Conservation (phyloP, 2,113 vertebrate genomes). For the Oncorhynchus masou region DNA sequence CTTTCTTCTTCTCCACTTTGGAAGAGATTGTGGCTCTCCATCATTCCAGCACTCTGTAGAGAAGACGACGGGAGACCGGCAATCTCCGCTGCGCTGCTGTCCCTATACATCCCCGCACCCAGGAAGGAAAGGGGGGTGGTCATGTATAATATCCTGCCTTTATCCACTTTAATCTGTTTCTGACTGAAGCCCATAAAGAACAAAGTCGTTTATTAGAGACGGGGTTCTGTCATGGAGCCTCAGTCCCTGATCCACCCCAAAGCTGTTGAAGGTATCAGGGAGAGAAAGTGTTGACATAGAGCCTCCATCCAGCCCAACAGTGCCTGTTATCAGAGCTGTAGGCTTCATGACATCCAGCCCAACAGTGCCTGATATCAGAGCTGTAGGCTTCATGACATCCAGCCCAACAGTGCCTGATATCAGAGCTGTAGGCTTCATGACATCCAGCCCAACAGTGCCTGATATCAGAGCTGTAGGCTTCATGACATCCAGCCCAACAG, state of each 20-base stretch:
- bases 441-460: no score
- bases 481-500: no score
- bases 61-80: slow-evolving; percentile 21
- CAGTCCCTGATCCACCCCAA: not conserved
- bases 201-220: not conserved
- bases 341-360: no score
- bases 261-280: not conserved
- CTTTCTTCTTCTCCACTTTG: slow-evolving; percentile 11
- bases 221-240: not conserved
- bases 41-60: slow-evolving; percentile 43
- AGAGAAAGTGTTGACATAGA: no score
- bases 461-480: no score
- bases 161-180: not conserved
- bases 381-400: no score
- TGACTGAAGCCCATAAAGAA: not conserved
- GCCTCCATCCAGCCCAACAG: no score
- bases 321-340: no score
- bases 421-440: no score
- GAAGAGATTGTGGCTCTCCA: slow-evolving; percentile 43
- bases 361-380: no score
- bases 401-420: no score
- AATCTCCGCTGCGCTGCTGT: slow-evolving; percentile 16
- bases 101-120: not conserved
- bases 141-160: slow-evolving; percentile 7
- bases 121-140: not conserved